Evolutionary conservation across 2,113 vertebrate species (phyloP).

Genomic region (Paratilapia polleni): DNA sequence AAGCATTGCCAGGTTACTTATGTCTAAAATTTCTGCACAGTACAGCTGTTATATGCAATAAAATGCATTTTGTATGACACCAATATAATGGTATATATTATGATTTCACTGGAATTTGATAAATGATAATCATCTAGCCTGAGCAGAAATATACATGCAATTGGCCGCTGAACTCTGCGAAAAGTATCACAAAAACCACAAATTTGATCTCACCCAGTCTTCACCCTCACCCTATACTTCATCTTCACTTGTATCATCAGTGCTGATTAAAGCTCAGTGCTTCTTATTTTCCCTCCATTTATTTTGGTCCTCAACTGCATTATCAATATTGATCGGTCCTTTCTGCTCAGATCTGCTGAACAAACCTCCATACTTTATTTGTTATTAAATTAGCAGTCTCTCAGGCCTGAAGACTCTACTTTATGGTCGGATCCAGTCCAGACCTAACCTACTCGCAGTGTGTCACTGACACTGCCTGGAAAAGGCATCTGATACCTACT

Average conservation of each 20-base stretch:
- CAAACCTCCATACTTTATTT: constrained; percentile 12
- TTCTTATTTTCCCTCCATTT: constrained; percentile 7
- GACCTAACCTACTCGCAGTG: background rate
- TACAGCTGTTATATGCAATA: background rate
- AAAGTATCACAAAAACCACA: background rate
- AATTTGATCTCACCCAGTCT: background rate
- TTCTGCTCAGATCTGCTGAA: background rate
- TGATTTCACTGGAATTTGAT: background rate
- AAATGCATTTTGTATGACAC: background rate
- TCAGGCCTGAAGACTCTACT: background rate
- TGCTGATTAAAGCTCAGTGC: background rate
- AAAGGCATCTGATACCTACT: background rate
- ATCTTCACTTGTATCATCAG: background rate
- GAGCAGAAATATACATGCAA: background rate
- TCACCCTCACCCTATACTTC: background rate
- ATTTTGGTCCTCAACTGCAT: constrained; percentile 23
- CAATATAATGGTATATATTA: background rate
- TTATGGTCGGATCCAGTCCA: background rate
- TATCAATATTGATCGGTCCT: constrained; percentile 35
- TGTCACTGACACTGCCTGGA: background rate
- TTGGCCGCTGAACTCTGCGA: background rate
- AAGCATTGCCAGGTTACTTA: background rate
- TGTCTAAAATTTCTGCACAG: background rate
- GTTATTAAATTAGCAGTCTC: constrained; percentile 31
- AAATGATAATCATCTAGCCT: background rate